Conservation (phyloP, 2,113 vertebrate genomes). For the Chaetops frenatus region DNA sequence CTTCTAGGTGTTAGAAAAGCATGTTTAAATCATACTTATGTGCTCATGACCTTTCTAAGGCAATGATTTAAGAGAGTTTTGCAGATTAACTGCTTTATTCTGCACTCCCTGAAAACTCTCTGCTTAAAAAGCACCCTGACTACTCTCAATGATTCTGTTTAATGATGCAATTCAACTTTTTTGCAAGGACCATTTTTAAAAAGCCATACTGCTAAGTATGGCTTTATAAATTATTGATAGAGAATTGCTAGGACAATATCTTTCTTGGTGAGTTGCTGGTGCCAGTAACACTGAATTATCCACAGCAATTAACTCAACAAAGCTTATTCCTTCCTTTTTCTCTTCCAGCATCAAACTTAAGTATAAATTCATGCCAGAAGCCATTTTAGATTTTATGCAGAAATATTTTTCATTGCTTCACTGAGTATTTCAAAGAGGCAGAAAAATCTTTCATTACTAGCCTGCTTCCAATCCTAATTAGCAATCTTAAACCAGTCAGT, state of each 20-base stretch:
- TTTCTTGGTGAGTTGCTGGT: not conserved
- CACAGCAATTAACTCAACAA: not conserved
- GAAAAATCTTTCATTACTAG: not conserved
- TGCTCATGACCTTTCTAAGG: conserved; percentile 43
- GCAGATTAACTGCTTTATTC: conserved; percentile 37
- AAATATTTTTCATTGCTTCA: not conserved
- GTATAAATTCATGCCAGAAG: not conserved
- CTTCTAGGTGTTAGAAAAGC: conserved; percentile 15
- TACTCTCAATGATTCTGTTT: conserved; percentile 9
- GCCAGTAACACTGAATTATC: not conserved
- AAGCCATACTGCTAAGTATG: not conserved
- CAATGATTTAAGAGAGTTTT: conserved; percentile 41
- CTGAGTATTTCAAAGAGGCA: not conserved
- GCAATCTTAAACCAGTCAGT: not conserved
- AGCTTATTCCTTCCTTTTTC: not conserved
- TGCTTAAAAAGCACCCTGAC: conserved; percentile 9
- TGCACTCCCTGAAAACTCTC: not conserved
- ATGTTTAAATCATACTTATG: conserved; percentile 56
- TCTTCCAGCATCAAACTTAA: not conserved
- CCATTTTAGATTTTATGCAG: not conserved
- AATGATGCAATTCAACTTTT: conserved; percentile 26
- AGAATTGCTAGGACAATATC: not conserved
- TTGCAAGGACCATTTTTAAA: conserved; percentile 10
- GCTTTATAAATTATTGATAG: conserved; percentile 40
- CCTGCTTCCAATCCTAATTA: not conserved